Evolutionary conservation across 2,797 vertebrate genomes (phyloP).

Genomic region (Spinus pinus): DNA sequence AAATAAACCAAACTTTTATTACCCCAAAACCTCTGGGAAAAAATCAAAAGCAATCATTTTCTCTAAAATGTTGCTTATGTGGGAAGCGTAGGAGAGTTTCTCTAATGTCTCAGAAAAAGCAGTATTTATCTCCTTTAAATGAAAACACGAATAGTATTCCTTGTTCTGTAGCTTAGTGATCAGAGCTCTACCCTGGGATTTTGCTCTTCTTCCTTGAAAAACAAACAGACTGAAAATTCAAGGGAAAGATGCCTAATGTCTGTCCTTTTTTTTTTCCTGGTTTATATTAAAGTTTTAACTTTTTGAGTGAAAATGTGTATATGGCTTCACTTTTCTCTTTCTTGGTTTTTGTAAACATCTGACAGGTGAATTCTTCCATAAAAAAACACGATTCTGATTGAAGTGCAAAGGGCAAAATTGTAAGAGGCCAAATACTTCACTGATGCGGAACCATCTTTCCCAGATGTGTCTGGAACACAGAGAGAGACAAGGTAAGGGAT

Average conservation of each 20-base stretch:
- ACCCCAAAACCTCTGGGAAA: background rate
- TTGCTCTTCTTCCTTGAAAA: background rate
- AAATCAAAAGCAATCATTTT: background rate
- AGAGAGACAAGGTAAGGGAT: background rate
- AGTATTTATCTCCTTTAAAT: slow-evolving; percentile 14
- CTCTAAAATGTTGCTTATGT: background rate
- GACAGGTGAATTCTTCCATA: background rate
- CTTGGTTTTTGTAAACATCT: background rate
- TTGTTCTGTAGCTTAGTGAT: background rate
- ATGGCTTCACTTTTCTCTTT: background rate
- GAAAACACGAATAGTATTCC: background rate
- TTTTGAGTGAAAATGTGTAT: background rate
- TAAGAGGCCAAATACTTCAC: background rate
- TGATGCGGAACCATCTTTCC: background rate
- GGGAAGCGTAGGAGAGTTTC: background rate
- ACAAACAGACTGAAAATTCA: background rate
- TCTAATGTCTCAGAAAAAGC: background rate
- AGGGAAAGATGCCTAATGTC: background rate
- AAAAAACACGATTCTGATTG: background rate
- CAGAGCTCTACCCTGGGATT: background rate
- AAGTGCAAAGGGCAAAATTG: background rate
- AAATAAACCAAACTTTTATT: background rate
- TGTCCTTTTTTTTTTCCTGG: background rate
- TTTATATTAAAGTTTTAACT: background rate
- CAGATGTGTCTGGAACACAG: background rate